A percentile compares a stretch with the other conserved stretches of the same genome.
These are phyloP conservation scores for Upupa epops DNA, from an alignment of 2,113 vertebrate species.

Conservation along the genomic window DNA sequence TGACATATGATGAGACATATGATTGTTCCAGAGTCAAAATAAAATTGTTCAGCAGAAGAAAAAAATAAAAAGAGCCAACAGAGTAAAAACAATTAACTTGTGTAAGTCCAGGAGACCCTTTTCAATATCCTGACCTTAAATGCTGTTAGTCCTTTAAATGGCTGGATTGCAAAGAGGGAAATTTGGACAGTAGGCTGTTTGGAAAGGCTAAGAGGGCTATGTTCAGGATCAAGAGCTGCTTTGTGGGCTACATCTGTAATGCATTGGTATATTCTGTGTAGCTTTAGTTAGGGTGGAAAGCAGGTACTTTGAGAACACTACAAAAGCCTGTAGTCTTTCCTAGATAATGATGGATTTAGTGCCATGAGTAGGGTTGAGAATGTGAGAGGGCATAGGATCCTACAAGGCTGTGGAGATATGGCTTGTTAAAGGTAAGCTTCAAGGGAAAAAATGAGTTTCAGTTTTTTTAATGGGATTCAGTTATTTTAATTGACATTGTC, in stretches of 20 bases:
- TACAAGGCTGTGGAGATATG: not conserved
- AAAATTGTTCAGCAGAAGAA: not conserved
- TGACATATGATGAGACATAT: not conserved
- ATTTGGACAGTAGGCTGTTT: not conserved
- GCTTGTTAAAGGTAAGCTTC: not conserved
- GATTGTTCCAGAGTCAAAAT: not conserved
- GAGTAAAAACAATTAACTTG: not conserved
- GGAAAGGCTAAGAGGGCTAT: not conserved
- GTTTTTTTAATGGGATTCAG: rapidly evolving
- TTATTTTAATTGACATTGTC: rapidly evolving
- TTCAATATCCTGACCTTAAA: not conserved
- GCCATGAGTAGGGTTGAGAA: rapidly evolving
- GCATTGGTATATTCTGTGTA: not conserved
- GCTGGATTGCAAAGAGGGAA: not conserved
- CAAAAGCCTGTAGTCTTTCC: not conserved
- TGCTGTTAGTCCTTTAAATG: not conserved
- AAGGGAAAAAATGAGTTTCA: no score
- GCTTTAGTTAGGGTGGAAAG: not conserved
- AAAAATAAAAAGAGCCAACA: no score
- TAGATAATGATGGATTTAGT: not conserved
- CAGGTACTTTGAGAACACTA: not conserved
- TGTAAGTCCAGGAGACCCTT: not conserved
- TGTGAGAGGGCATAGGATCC: not conserved
- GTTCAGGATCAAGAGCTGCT: not conserved
- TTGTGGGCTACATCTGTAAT: not conserved